Evolutionary conservation across 1,140 invertebrate species (phyloP).

Genomic region (Himalopsyche phryganea): DNA sequence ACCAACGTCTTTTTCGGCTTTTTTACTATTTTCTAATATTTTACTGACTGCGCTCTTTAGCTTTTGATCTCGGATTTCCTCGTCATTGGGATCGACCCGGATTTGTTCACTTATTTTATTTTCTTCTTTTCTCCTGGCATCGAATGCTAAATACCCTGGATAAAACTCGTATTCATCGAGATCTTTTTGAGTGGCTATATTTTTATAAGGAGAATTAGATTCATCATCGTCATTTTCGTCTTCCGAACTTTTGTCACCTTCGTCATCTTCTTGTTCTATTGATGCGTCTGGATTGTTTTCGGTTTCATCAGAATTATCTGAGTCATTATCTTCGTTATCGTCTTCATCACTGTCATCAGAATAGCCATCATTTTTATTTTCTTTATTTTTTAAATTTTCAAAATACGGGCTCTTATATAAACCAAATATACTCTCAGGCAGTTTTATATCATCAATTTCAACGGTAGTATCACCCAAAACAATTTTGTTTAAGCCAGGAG

Average conservation of each 20-base stretch:
- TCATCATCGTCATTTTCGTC: conserved; percentile 46
- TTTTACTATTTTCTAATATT: conserved; percentile 43
- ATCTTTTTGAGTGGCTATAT: not conserved
- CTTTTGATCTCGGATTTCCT: conserved; percentile 34
- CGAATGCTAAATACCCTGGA: conserved; percentile 18
- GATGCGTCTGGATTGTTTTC: conserved; percentile 34
- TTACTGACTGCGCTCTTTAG: conserved; percentile 41
- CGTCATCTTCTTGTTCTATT: conserved; percentile 24
- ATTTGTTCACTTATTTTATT: too few relatives aligned
- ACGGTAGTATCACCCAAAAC: conserved; percentile 25
- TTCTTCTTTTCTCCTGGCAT: conserved; percentile 13
- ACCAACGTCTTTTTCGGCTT: conserved; percentile 42
- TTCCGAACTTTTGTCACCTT: conserved; percentile 36
- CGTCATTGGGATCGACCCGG: not conserved
- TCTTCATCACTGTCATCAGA: conserved; percentile 22
- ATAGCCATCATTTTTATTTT: conserved; percentile 36
- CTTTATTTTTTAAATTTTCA: conserved; percentile 22
- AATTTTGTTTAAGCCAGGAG: conserved; percentile 3
- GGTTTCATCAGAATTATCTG: conserved; percentile 34
- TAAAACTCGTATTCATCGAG: conserved; percentile 4
- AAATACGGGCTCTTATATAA: conserved; percentile 14
- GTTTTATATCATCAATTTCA: conserved; percentile 25
- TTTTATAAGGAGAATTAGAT: conserved; percentile 31
- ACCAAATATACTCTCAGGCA: conserved; percentile 22
- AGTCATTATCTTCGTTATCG: conserved; percentile 22